These are phyloP conservation scores for Glaucopsyche alexis DNA, from an alignment of 2,888 invertebrate genomes.

Conservation along the genomic window DNA sequence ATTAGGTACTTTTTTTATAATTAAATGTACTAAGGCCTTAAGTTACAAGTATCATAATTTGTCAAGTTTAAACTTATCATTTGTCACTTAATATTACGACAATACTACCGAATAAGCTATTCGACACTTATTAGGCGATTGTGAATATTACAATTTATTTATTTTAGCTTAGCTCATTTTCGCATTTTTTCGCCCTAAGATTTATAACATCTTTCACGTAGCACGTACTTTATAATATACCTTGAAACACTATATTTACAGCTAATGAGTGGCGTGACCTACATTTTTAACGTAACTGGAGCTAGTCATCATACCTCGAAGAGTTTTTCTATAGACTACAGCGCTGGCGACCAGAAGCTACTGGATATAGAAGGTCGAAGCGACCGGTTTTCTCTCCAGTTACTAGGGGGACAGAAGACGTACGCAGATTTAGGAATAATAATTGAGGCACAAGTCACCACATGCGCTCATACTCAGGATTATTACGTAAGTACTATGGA, in stretches of 20 bases:
- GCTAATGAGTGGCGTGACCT: conserved; percentile 56
- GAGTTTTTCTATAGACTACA: conserved; percentile 55
- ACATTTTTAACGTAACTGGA: conserved; percentile 54
- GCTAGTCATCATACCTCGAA: conserved; percentile 33
- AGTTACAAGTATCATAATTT: no score
- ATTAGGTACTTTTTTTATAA: no score
- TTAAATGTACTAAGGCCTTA: no score
- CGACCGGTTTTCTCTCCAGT: conserved; percentile 53
- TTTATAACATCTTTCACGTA: neutral
- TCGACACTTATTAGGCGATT: no score
- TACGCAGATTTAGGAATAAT: conserved; percentile 51
- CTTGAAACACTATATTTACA: conserved; percentile 36
- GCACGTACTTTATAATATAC: neutral
- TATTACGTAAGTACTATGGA: conserved; percentile 53
- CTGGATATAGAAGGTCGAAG: conserved; percentile 48
- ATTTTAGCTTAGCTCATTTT: no score
- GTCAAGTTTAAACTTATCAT: no score
- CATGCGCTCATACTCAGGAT: conserved; percentile 57
- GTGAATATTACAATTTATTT: no score
- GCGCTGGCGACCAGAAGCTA: conserved; percentile 49
- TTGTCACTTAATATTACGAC: no score
- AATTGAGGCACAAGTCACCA: conserved; percentile 55
- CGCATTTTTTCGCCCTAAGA: no score
- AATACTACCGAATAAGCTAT: no score
- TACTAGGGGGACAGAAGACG: conserved; percentile 52